These are phyloP conservation scores for Macrotrachela quadricornifera DNA, from an alignment of 1,140 invertebrate genomes.

Conservation along the genomic window DNA sequence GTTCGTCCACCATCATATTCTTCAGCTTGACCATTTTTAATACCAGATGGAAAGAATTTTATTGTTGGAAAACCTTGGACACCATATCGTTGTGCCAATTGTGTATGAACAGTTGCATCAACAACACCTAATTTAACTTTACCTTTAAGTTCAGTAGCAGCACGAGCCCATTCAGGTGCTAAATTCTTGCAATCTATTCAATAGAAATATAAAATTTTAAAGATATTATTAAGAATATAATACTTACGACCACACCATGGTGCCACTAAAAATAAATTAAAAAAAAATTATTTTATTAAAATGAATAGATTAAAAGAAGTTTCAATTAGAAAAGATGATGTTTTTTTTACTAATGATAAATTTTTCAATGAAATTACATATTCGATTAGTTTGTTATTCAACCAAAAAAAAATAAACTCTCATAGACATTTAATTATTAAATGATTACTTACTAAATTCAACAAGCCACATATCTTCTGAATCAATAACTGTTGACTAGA, in stretches of 20 bases:
- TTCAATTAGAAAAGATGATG: no score
- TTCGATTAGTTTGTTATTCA: no score
- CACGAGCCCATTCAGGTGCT: conserved; percentile 75
- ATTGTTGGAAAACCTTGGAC: conserved; percentile 90
- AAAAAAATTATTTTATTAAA: no score
- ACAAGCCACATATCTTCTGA: conserved; percentile 83
- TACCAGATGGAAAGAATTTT: conserved; percentile 68
- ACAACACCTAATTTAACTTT: conserved; percentile 80
- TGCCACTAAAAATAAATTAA: conserved; percentile 9
- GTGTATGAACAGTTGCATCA: conserved; percentile 72
- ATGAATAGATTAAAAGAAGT: no score
- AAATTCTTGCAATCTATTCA: conserved; percentile 62
- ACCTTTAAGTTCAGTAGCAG: conserved; percentile 76
- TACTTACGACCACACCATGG: conserved; percentile 9
- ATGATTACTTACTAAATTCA: conserved; percentile 44
- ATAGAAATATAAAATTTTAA: conserved; percentile 52
- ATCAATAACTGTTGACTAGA: conserved; percentile 44
- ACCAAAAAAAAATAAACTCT: no score
- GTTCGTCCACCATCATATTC: conserved; percentile 67
- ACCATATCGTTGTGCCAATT: conserved; percentile 41
- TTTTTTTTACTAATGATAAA: no score
- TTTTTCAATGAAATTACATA: no score
- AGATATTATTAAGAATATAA: not conserved
- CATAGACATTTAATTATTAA: no score
- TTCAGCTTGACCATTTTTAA: conserved; percentile 50